phyloP scores from a whole-genome alignment of 2,888 invertebrate genomes.

The Epirrita christyi region DNA sequence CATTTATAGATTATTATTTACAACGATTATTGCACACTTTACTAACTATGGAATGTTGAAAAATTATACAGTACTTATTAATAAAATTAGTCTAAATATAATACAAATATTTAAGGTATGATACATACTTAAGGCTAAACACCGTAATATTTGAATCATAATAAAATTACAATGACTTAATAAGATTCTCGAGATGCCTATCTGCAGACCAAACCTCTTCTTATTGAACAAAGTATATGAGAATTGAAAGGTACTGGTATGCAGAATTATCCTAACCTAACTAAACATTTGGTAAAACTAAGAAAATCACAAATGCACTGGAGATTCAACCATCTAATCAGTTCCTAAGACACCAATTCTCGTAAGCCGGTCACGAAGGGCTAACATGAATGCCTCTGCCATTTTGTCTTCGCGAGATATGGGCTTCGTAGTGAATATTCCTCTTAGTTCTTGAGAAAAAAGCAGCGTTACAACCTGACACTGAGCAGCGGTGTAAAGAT shows the following conservation, averaged over 20 bases:
- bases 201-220: constrained; percentile 19
- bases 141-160: neutral
- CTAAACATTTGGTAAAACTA: constrained; percentile 68
- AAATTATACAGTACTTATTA: constrained; percentile 25
- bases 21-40: constrained; percentile 58
- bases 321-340: constrained; percentile 44
- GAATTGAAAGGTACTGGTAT: constrained; percentile 64
- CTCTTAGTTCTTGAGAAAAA: constrained; percentile 92
- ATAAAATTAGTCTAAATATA: neutral
- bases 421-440: constrained; percentile 90
- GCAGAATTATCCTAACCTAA: constrained; percentile 42
- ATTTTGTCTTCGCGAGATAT: constrained; percentile 74
- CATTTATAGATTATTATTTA: constrained; percentile 39
- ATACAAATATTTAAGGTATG: neutral
- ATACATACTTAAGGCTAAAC: neutral
- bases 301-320: constrained; percentile 78
- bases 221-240: constrained; percentile 38
- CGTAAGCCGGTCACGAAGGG: constrained; percentile 65
- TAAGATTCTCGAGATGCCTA: neutral
- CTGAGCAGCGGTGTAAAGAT: constrained; percentile 90
- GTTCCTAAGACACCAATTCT: constrained; percentile 28
- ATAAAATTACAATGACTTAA: neutral
- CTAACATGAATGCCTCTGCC: constrained; percentile 60
- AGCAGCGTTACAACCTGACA: constrained; percentile 90
- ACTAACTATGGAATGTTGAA: constrained; percentile 79